These are phyloP conservation scores for Hylomyscus alleni DNA, from an alignment of 2,797 vertebrate species.

Conservation along the genomic window DNA sequence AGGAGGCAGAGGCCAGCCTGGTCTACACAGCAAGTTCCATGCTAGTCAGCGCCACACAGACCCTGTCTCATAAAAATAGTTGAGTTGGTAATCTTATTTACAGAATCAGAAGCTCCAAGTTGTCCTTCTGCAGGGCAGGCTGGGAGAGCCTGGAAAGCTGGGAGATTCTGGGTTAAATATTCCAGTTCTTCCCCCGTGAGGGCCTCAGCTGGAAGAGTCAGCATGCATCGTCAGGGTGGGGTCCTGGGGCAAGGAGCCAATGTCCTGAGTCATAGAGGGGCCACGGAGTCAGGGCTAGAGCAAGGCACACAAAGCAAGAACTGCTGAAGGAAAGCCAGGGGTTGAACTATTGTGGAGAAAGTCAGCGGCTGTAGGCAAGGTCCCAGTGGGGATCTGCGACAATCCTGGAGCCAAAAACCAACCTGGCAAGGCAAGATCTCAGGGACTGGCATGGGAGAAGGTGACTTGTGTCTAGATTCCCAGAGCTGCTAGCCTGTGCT, in stretches of 20 bases:
- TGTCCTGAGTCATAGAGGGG: constrained; percentile 67
- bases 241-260: constrained; percentile 47
- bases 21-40: background rate
- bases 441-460: background rate
- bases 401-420: background rate
- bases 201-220: constrained; percentile 32
- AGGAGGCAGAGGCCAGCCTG: background rate
- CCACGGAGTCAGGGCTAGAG: constrained; percentile 57
- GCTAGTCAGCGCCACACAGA: background rate
- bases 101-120: background rate
- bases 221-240: constrained; percentile 59
- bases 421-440: background rate
- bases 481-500: background rate
- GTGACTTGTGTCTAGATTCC: background rate
- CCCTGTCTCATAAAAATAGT: background rate
- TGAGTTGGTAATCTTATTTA: background rate
- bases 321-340: constrained; percentile 23
- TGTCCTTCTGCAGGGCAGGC: background rate
- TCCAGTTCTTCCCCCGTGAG: background rate
- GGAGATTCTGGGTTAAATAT: constrained; percentile 41
- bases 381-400: background rate
- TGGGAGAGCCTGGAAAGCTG: background rate
- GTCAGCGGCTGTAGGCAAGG: background rate
- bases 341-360: background rate
- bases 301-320: background rate